Evolutionary conservation across 2,888 invertebrate species (phyloP).

Genomic region (Latheticus oryzae): DNA sequence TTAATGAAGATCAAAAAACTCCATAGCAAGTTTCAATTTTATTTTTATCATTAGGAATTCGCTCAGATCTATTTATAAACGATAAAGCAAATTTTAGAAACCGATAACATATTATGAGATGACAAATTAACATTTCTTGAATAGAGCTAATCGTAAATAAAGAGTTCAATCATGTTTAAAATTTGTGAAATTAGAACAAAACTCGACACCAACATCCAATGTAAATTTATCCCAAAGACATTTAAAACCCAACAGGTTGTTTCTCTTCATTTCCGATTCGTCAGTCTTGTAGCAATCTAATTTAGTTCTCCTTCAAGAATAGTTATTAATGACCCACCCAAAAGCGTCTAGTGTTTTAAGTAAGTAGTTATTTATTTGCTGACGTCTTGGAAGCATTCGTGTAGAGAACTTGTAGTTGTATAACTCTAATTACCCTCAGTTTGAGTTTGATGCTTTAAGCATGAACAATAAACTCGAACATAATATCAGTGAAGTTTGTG

Average conservation of each 20-base stretch:
- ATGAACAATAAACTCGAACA: constrained; percentile 28
- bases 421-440: constrained; percentile 32
- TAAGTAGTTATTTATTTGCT: constrained; percentile 27
- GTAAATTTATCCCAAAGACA: too few species aligned
- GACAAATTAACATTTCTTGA: too few species aligned
- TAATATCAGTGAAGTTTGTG: constrained; percentile 19
- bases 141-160: too few species aligned
- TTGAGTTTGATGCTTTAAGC: constrained; percentile 25
- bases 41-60: too few species aligned
- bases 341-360: constrained; percentile 17
- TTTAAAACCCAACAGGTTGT: constrained; percentile 34
- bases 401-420: constrained; percentile 12
- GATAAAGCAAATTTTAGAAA: too few species aligned
- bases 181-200: too few species aligned
- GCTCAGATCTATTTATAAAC: too few species aligned
- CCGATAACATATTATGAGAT: too few species aligned
- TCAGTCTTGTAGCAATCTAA: constrained; percentile 19
- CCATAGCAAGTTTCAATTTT: too few species aligned
- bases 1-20: too few species aligned
- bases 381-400: constrained; percentile 27
- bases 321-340: constrained; percentile 25
- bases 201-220: too few species aligned
- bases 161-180: too few species aligned
- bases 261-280: constrained; percentile 19
- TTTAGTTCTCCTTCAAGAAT: constrained; percentile 15